Evolutionary conservation across 2,113 vertebrate genomes (phyloP), one percentile per base, ranked within the genome.

Genomic region (Salvelinus sp.): DNA sequence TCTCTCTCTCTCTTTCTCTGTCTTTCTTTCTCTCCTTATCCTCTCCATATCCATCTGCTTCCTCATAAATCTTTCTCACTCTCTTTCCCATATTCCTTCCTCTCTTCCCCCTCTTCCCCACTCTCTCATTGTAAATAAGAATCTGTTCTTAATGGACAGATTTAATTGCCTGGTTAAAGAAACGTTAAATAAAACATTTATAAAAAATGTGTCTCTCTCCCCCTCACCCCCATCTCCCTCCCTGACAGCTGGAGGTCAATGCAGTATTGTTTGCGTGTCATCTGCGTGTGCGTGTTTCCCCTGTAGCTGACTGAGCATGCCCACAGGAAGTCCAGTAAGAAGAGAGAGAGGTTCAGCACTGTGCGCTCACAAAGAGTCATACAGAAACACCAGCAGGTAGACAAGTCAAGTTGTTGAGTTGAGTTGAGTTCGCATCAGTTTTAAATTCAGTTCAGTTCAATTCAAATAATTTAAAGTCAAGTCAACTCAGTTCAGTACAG

Each of bases 191-290:
- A 33, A 33, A 33, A 33, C 28, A 28, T 28, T 28, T 28, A 4
- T 28, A 28, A 28, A 28, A 28, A 28, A 33, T 33, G 33, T 33
- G 1, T 9, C 22, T 20, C 57, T 13, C 57, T 60, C 20, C 50
- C 23, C 27, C 14, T 16, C 33, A 62, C 64, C 77, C 13, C 30
- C 33, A 6, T 33, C 33, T 33, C 33, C 6, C 4, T 48, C 63
- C 71, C 25, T 50, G 48, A 14, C 85, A 96, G 95, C 74, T 97
- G 82, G 84, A 95, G 47, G 94, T 95, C 1, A 96, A 97, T 0
- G 91, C 88, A 0, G 82, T 97, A 30, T 69, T 97, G 67, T 94
- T 96, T 18, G 25, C 93, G 95, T 22, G 93, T 95, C n/a, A 97
- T 96, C 67, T 86, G 91, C 16, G 86, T 95, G 0, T 95, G 96